Percentiles rank a stretch among this genome's conserved stretches.
Evolutionary conservation across 2,888 invertebrate genomes (phyloP).

Genomic region (Agrochola lota): DNA sequence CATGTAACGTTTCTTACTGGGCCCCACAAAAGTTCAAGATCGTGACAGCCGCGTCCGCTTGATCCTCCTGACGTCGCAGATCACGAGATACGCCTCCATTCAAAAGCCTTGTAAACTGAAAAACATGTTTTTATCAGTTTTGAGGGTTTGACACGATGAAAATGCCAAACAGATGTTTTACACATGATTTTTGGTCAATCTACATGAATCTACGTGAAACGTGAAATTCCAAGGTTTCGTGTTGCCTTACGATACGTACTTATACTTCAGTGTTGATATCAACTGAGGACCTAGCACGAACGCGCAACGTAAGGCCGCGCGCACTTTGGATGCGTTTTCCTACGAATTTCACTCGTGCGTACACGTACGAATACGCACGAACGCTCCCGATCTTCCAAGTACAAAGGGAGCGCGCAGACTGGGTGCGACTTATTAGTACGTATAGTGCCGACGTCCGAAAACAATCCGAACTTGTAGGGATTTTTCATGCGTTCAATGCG

Average conservation of each 20-base stretch:
- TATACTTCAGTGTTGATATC: background rate
- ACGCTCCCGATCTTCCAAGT: no score
- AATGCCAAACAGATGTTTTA: background rate
- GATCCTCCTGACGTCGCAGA: constrained; percentile 41
- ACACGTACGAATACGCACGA: no score
- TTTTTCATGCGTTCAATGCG: no score
- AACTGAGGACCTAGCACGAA: background rate
- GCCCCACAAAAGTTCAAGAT: constrained; percentile 62
- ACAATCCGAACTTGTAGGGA: no score
- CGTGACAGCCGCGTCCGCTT: constrained; percentile 49
- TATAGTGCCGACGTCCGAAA: no score
- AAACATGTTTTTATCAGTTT: constrained; percentile 42
- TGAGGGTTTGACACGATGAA: background rate
- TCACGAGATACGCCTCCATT: constrained; percentile 38
- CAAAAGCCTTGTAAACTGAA: constrained; percentile 13
- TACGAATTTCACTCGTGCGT: no score
- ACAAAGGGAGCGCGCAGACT: no score
- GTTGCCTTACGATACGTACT: background rate
- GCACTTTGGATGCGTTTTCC: no score
- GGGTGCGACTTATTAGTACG: no score
- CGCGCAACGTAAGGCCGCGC: background rate
- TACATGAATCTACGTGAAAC: no score
- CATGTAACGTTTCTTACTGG: constrained; percentile 65
- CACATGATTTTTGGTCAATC: background rate
- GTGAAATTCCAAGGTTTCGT: background rate